Conservation (phyloP, 2,113 vertebrate genomes). For the Mesembrinibis cayennensis region DNA sequence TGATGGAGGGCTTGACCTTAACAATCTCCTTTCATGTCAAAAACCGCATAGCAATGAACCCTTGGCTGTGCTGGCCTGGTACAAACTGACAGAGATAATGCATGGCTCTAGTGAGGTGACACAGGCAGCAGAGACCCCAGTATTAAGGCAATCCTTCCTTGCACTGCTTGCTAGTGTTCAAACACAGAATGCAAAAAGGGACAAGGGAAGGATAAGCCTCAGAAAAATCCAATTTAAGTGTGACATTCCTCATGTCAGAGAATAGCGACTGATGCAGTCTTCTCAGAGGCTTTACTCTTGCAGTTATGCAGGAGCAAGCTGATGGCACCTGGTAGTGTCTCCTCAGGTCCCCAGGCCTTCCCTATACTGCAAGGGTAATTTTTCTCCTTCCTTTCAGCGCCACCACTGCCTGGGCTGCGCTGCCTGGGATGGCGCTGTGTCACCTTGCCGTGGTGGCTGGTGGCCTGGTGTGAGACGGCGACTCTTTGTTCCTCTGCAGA, state of each 20-base stretch:
- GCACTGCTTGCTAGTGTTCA: neutral
- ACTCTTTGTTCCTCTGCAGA: slow-evolving; percentile 21
- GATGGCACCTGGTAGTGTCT: neutral
- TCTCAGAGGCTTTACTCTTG: neutral
- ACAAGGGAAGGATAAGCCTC: neutral
- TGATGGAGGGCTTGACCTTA: neutral
- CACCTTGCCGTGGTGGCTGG: neutral
- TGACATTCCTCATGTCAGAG: neutral
- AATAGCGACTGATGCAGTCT: neutral
- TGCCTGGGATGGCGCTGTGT: neutral
- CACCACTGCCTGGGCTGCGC: neutral
- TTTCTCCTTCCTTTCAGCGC: neutral
- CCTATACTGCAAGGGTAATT: neutral
- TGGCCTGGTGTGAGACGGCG: neutral
- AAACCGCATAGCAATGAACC: neutral
- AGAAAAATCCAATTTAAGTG: neutral
- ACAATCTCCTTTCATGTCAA: neutral
- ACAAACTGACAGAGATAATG: neutral
- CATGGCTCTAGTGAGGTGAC: neutral
- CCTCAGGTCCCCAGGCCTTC: neutral
- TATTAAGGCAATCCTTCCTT: neutral
- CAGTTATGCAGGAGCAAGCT: neutral
- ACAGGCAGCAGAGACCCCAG: neutral
- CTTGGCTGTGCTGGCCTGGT: neutral
- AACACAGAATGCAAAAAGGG: neutral